phyloP scores from a whole-genome alignment of 2,888 invertebrate species.

The Sesia apiformis region DNA sequence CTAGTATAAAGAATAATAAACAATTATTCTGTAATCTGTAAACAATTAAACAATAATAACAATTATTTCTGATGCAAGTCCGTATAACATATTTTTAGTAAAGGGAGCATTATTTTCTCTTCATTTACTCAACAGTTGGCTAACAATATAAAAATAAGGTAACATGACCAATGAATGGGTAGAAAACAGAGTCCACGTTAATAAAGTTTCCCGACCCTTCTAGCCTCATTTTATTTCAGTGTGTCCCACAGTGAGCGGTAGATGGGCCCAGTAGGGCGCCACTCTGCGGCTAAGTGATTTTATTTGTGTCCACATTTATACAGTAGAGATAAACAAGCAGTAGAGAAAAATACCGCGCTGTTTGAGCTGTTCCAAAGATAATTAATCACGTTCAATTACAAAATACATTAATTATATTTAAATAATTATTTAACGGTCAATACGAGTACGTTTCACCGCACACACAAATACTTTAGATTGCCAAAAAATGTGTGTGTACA shows the following conservation, averaged over 20 bases:
- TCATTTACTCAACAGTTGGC: not conserved
- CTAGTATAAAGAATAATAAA: too few relatives aligned
- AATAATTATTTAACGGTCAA: too few relatives aligned
- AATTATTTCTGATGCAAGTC: not conserved
- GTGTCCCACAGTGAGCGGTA: slow-evolving; percentile 34
- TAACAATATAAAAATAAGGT: not conserved
- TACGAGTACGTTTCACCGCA: too few relatives aligned
- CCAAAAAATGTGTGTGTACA: too few relatives aligned
- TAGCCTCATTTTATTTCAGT: slow-evolving; percentile 14
- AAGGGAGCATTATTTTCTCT: not conserved
- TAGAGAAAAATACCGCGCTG: not conserved
- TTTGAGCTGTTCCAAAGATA: too few relatives aligned
- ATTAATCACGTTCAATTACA: too few relatives aligned
- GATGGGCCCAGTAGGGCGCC: slow-evolving; percentile 62
- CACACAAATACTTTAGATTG: too few relatives aligned
- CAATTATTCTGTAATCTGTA: not conserved
- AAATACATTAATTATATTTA: too few relatives aligned
- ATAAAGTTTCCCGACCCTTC: slow-evolving; percentile 9
- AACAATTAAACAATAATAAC: not conserved
- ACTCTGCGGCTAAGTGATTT: slow-evolving; percentile 70
- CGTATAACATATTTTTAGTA: not conserved
- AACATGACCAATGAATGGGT: not conserved
- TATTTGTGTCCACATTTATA: slow-evolving; percentile 69
- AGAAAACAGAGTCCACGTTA: not conserved
- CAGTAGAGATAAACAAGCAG: not conserved